phyloP scores from a whole-genome alignment of 2,113 vertebrate genomes.

The Urocolius indicus region DNA sequence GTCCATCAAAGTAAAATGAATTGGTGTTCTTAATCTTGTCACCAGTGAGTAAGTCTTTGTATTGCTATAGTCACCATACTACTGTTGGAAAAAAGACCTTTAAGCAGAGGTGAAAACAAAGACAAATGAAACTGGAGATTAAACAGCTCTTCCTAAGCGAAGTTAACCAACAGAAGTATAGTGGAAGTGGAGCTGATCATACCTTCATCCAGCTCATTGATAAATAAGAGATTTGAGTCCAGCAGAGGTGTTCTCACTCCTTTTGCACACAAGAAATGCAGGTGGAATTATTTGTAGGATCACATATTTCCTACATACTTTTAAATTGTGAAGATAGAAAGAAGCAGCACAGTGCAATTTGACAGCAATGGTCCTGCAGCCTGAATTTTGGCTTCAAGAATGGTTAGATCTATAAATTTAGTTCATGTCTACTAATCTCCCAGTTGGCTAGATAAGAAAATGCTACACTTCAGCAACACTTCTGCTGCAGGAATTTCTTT shows the following conservation, averaged over 20 bases:
- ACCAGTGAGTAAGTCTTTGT: not conserved
- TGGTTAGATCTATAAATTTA: not conserved
- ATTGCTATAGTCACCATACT: not conserved
- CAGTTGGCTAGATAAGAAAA: not conserved
- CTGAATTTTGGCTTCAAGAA: not conserved
- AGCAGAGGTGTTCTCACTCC: not conserved
- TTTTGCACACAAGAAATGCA: not conserved
- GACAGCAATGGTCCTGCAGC: not conserved
- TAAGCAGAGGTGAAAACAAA: not conserved
- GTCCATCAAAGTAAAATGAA: not conserved
- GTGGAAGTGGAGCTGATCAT: not conserved
- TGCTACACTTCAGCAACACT: not conserved
- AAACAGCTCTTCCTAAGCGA: not conserved
- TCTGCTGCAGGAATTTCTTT: not conserved
- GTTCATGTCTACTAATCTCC: not conserved
- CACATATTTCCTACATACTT: not conserved
- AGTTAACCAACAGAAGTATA: not conserved
- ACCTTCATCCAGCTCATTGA: not conserved
- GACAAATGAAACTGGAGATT: not conserved
- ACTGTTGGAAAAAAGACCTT: too few species aligned
- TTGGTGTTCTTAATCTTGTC: conserved; percentile 4
- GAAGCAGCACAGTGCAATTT: not conserved
- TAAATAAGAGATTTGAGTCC: not conserved
- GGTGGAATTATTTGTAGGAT: not conserved
- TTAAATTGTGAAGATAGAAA: not conserved